phyloP scores from a whole-genome alignment of 2,797 vertebrate species.

The Carapus acus region DNA sequence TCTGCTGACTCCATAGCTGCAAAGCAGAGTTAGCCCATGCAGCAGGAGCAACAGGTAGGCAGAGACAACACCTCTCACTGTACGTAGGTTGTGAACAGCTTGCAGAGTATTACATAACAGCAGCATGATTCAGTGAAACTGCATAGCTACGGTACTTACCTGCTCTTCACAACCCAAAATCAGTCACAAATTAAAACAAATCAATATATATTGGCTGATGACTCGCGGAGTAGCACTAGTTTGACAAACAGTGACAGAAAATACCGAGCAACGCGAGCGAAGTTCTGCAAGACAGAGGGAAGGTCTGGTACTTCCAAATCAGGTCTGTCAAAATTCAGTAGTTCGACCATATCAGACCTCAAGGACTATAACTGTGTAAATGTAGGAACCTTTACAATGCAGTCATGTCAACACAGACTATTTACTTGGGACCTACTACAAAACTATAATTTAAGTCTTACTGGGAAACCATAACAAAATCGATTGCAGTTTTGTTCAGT shows the following conservation, averaged over 20 bases:
- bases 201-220: not conserved
- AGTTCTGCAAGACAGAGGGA: not conserved
- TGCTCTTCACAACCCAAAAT: no score
- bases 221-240: not conserved
- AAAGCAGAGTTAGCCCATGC: conserved; percentile 7
- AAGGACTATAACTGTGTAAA: not conserved
- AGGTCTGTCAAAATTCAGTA: not conserved
- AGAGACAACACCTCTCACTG: conserved; percentile 30
- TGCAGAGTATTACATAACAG: conserved; percentile 36
- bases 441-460: no score
- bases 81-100: conserved; percentile 48
- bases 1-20: not conserved
- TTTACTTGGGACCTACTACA: no score
- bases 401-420: no score
- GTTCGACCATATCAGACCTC: not conserved
- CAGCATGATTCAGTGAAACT: no score
- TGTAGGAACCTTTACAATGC: not conserved
- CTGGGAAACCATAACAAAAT: not conserved
- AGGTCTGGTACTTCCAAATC: not conserved
- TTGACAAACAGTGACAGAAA: no score
- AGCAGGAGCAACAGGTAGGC: conserved; percentile 39
- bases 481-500: no score
- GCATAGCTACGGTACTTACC: no score
- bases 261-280: not conserved
- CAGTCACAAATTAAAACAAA: no score